Evolutionary conservation across 2,888 invertebrate species (phyloP).

Genomic region (Thymelicus acteon): DNA sequence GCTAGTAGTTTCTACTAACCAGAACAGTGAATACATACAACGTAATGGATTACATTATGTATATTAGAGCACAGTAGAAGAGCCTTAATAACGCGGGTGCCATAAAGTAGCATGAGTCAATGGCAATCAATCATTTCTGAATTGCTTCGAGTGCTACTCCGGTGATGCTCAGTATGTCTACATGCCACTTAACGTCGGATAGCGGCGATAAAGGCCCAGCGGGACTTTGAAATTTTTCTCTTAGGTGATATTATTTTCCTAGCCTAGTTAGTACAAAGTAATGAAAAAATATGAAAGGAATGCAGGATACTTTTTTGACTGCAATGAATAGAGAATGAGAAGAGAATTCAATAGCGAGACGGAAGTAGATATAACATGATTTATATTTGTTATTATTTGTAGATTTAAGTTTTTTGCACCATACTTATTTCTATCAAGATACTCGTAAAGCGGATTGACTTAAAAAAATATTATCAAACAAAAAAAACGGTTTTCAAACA

Average conservation of each 20-base stretch:
- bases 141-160: conserved; percentile 32
- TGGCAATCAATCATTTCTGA: conserved; percentile 41
- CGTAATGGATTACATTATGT: not conserved
- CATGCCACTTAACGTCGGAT: conserved; percentile 19
- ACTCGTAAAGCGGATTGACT: too few species aligned
- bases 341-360: too few species aligned
- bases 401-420: too few species aligned
- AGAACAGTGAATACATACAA: not conserved
- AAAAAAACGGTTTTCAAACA: too few species aligned
- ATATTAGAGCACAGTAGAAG: not conserved
- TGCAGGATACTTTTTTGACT: too few species aligned
- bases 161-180: conserved; percentile 13
- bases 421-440: too few species aligned
- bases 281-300: not conserved
- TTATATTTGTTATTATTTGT: too few species aligned
- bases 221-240: not conserved
- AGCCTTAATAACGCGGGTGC: not conserved
- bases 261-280: not conserved
- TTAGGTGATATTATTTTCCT: not conserved
- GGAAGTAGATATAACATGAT: too few species aligned
- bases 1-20: too few species aligned
- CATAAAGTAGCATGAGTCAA: conserved; percentile 27
- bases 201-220: conserved; percentile 3
- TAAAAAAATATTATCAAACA: too few species aligned
- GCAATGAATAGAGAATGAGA: too few species aligned